Percentiles rank a stretch among this genome's conserved stretches.
Evolutionary conservation across 2,888 invertebrate genomes (phyloP).

Genomic region (Seira musarum): DNA sequence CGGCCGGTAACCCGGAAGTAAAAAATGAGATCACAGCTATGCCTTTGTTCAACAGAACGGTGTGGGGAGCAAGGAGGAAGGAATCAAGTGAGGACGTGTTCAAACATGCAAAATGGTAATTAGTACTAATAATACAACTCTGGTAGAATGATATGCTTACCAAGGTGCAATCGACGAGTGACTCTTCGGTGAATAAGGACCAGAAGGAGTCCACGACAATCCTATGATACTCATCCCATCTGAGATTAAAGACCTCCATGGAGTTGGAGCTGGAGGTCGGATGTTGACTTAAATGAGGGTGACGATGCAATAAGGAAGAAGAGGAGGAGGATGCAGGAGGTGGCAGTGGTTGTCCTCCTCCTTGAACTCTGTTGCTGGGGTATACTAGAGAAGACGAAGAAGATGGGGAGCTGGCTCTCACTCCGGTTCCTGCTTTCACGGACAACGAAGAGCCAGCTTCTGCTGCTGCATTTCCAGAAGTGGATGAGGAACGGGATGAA

Average conservation of each 20-base stretch:
- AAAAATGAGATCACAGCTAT: neutral
- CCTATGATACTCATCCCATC: constrained; percentile 68
- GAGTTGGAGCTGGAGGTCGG: constrained; percentile 19
- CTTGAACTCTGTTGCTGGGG: constrained; percentile 41
- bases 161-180: constrained; percentile 68
- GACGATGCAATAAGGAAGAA: neutral
- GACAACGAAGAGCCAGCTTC: neutral
- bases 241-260: constrained; percentile 39
- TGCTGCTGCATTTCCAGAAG: constrained; percentile 22
- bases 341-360: constrained; percentile 21
- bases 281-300: constrained; percentile 16
- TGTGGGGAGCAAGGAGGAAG: too few relatives aligned
- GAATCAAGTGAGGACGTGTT: too few relatives aligned
- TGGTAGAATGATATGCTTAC: constrained; percentile 58
- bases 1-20: neutral
- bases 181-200: constrained; percentile 67
- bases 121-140: too few relatives aligned
- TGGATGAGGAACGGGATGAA: constrained; percentile 32
- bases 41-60: too few relatives aligned
- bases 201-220: constrained; percentile 68
- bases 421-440: constrained; percentile 25
- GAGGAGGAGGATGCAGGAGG: constrained; percentile 9
- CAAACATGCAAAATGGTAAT: too few relatives aligned
- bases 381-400: constrained; percentile 26
- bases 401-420: constrained; percentile 33